Evolutionary conservation across 2,113 vertebrate species (phyloP).

Genomic region (Rhizomys pruinosus): DNA sequence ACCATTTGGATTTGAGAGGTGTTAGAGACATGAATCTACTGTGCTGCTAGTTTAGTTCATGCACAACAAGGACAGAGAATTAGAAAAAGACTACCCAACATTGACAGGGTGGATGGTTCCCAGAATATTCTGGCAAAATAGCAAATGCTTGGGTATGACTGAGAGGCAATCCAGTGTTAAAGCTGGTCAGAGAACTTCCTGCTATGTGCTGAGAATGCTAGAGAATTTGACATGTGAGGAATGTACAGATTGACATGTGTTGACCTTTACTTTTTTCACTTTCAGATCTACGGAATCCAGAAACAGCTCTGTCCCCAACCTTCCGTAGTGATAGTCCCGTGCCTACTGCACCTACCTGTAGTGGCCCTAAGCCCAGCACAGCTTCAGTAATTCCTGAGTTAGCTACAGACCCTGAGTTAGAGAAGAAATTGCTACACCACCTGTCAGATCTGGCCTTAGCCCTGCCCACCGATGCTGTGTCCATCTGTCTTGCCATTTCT

Average conservation of each 20-base stretch:
- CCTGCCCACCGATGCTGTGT: constrained; percentile 91
- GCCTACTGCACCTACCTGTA: constrained; percentile 78
- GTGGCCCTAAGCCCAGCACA: constrained; percentile 79
- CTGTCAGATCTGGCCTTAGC: constrained; percentile 92
- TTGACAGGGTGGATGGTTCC: not conserved
- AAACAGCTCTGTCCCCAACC: constrained; percentile 83
- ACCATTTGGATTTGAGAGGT: not conserved
- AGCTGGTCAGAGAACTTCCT: constrained; percentile 41
- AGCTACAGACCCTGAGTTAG: constrained; percentile 92
- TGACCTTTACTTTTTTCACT: constrained; percentile 31
- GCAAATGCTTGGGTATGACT: not conserved
- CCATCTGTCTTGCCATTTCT: constrained; percentile 91
- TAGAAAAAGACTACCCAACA: not conserved
- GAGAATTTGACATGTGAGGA: constrained; percentile 17
- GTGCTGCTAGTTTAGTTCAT: constrained; percentile 15
- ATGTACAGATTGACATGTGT: not conserved
- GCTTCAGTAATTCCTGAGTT: constrained; percentile 85
- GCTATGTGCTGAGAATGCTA: not conserved
- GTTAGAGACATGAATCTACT: not conserved
- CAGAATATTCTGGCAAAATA: constrained; percentile 38
- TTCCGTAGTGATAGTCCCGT: constrained; percentile 93
- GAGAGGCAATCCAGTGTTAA: constrained; percentile 25
- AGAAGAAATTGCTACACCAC: constrained; percentile 92
- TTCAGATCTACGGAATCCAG: constrained; percentile 87
- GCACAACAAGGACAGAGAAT: constrained; percentile 1